Evolutionary conservation across 2,888 invertebrate genomes (phyloP).

Genomic region (Nyleta sp.): DNA sequence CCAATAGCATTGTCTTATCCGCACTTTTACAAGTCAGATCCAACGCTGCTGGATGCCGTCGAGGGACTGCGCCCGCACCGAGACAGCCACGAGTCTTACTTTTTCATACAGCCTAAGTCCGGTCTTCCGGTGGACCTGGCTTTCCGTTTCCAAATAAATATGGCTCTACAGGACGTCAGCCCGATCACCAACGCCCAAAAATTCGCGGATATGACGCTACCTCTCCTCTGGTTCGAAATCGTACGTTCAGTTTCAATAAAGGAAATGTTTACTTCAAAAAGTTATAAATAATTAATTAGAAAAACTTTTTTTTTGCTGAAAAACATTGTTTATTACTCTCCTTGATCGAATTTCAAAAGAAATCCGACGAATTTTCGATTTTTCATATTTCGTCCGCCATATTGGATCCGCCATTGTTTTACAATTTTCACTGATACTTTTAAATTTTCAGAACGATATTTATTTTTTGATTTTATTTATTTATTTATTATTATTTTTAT

Average conservation of each 20-base stretch:
- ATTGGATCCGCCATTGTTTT: no score
- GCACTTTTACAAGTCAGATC: constrained; percentile 91
- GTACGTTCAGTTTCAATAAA: constrained; percentile 85
- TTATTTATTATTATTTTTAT: no score
- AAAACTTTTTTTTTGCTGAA: no score
- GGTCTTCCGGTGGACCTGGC: constrained; percentile 91
- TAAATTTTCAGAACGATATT: no score
- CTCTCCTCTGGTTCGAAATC: constrained; percentile 95
- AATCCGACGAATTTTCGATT: no score
- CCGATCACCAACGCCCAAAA: constrained; percentile 86
- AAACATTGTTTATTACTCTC: no score
- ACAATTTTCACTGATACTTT: no score
- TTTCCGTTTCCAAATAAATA: constrained; percentile 93
- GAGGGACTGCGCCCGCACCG: constrained; percentile 87
- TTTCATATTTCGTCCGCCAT: no score
- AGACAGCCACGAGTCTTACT: constrained; percentile 87
- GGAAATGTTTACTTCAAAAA: no score
- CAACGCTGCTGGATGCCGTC: constrained; percentile 85
- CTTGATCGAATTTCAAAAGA: no score
- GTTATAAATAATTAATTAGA: no score
- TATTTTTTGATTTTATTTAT: no score
- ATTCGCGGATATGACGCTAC: constrained; percentile 89
- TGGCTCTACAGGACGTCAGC: constrained; percentile 89
- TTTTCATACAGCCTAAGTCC: constrained; percentile 91
- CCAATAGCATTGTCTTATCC: constrained; percentile 95